Conservation (phyloP, 2,888 invertebrate genomes). For the Pristionchus japonicus region DNA sequence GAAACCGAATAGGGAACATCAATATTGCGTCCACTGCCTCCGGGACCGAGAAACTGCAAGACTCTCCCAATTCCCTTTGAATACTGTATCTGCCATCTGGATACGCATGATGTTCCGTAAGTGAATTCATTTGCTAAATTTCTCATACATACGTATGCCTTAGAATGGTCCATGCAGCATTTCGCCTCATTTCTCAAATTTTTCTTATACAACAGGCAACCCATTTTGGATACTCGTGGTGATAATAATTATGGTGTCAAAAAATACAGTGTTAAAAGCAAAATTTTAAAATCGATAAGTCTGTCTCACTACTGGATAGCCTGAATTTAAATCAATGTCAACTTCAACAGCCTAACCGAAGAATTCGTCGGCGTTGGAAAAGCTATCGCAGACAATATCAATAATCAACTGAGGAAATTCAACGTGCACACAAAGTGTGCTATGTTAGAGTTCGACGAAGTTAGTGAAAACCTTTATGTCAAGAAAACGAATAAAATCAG, state of each 20-base stretch:
- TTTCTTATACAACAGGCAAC: too few relatives aligned
- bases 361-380: background rate
- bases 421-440: background rate
- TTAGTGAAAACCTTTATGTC: background rate
- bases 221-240: too few relatives aligned
- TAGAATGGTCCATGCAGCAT: too few relatives aligned
- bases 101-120: background rate
- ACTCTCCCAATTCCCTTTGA: background rate
- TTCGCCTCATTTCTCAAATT: too few relatives aligned
- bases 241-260: too few relatives aligned
- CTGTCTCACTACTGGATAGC: too few relatives aligned
- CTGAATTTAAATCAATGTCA: background rate
- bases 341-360: background rate
- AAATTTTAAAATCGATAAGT: too few relatives aligned
- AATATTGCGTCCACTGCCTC: background rate
- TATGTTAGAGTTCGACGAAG: background rate
- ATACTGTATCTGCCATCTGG: background rate
- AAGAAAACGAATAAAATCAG: too few relatives aligned
- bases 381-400: background rate
- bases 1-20: background rate
- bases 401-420: background rate
- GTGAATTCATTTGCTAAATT: too few relatives aligned
- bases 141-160: too few relatives aligned
- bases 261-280: too few relatives aligned
- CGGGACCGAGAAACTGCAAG: background rate